A percentile compares a stretch with the other conserved stretches of the same genome.
Evolutionary conservation across 1,140 invertebrate genomes (phyloP).

Genomic region (Anoplophora glabripennis): DNA sequence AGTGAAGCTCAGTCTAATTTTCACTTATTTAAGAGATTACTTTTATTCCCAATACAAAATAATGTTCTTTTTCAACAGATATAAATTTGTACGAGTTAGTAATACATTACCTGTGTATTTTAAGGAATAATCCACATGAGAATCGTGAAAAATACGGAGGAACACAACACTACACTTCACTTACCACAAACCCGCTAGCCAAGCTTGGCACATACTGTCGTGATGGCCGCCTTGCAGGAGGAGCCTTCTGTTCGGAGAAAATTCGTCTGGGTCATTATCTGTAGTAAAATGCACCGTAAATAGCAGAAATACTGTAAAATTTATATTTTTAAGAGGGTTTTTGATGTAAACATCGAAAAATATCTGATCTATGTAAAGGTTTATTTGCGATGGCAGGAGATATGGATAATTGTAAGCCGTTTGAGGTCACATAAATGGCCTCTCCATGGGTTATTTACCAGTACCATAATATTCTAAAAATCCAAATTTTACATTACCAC

Average conservation of each 20-base stretch:
- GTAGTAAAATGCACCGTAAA: conserved; percentile 3
- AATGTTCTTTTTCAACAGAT: conserved; percentile 21
- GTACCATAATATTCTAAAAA: neutral
- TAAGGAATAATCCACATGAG: conserved; percentile 44
- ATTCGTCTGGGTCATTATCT: neutral
- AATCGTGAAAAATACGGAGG: conserved; percentile 48
- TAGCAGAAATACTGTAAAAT: conserved; percentile 29
- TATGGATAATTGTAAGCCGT: neutral
- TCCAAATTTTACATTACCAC: neutral
- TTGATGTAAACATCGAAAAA: neutral
- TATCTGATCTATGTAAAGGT: neutral
- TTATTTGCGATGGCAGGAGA: neutral
- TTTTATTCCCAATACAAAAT: conserved; percentile 18
- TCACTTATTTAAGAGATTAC: conserved; percentile 23
- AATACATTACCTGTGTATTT: conserved; percentile 47
- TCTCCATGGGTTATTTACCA: neutral
- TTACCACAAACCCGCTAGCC: conserved; percentile 46
- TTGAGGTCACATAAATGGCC: conserved; percentile 10
- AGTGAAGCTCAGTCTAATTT: conserved; percentile 32
- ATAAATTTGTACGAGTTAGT: conserved; percentile 24
- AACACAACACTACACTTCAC: conserved; percentile 49
- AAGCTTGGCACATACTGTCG: conserved; percentile 46
- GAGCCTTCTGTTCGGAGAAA: conserved; percentile 14
- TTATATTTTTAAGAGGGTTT: conserved; percentile 17
- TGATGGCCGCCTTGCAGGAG: conserved; percentile 43